Conservation (phyloP, 2,888 invertebrate genomes). For the Tipula helvola region DNA sequence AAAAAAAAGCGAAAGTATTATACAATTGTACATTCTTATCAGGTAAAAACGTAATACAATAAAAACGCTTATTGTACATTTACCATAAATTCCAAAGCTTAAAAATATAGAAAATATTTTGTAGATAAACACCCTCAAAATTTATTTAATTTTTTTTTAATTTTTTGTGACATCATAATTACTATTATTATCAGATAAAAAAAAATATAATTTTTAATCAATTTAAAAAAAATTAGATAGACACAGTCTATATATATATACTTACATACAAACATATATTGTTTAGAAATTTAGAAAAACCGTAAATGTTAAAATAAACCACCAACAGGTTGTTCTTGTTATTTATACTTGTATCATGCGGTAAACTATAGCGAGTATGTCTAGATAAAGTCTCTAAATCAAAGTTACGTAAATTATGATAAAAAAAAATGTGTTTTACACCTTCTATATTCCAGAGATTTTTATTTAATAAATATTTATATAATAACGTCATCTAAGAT, state of each 20-base stretch:
- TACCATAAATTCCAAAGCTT: neutral
- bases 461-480: neutral
- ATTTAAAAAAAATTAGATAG: neutral
- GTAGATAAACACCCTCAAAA: neutral
- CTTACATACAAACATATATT: neutral
- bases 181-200: neutral
- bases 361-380: neutral
- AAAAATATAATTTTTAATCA: neutral
- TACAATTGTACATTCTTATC: neutral
- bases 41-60: neutral
- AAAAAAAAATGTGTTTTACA: neutral
- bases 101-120: neutral
- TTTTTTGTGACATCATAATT: neutral
- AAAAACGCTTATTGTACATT: neutral
- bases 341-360: neutral
- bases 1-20: neutral
- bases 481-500: neutral
- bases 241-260: too few relatives aligned
- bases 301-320: neutral
- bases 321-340: neutral
- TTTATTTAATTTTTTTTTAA: neutral
- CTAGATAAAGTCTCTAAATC: neutral
- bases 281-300: neutral
- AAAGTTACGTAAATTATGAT: neutral
- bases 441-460: neutral